phyloP scores from a whole-genome alignment of 2,113 vertebrate genomes.

The Pyrgilauda ruficollis region DNA sequence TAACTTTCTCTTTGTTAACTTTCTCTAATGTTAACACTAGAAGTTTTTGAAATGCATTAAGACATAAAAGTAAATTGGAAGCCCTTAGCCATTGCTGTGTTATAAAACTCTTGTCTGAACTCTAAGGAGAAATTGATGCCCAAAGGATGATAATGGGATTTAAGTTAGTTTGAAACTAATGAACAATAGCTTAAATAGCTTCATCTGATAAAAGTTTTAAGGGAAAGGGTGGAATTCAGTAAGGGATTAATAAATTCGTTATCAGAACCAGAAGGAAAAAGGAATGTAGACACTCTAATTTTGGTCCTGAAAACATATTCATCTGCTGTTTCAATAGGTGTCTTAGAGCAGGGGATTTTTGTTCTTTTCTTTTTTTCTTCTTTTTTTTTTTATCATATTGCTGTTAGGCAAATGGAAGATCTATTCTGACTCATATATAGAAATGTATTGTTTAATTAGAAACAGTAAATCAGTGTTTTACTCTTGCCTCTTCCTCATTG shows the following conservation, averaged over 20 bases:
- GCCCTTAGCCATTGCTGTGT: neutral
- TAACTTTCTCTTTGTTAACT: neutral
- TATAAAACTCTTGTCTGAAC: neutral
- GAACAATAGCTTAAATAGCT: neutral
- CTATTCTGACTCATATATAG: neutral
- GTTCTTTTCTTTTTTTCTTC: fast-evolving
- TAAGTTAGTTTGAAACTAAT: neutral
- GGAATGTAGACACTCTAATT: neutral
- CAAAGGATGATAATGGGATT: neutral
- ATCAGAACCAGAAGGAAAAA: neutral
- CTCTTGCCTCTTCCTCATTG: neutral
- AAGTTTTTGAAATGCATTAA: neutral
- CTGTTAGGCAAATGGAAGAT: neutral
- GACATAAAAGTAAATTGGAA: slow-evolving; percentile 2
- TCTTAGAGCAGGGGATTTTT: fast-evolving
- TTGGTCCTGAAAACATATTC: neutral
- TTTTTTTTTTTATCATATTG: neutral
- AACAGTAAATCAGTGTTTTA: neutral
- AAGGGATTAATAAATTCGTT: neutral
- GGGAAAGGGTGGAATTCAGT: neutral
- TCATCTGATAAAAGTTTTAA: neutral
- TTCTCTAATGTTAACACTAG: neutral
- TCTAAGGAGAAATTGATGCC: neutral
- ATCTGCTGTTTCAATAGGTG: neutral
- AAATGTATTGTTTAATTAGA: neutral